phyloP scores from a whole-genome alignment of 2,797 vertebrate species.

The Danio tinwini region DNA sequence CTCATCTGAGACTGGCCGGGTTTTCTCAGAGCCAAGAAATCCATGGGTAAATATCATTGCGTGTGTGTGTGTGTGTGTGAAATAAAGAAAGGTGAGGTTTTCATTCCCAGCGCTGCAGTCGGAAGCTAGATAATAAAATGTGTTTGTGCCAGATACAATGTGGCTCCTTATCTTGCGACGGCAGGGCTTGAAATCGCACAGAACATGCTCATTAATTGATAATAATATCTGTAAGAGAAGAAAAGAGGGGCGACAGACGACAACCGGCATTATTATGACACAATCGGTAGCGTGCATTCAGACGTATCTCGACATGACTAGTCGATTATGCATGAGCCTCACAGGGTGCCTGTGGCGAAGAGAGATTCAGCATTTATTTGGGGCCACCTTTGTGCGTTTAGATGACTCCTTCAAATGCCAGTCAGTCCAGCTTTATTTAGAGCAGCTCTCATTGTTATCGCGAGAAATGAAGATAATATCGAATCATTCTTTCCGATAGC shows the following conservation, averaged over 20 bases:
- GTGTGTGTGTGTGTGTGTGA: conserved; percentile 39
- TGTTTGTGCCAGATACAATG: conserved; percentile 60
- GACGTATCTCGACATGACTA: conserved; percentile 17
- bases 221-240: conserved; percentile 53
- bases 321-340: conserved; percentile 30
- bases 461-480: background rate
- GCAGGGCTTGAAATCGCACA: conserved; percentile 50
- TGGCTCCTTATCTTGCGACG: conserved; percentile 57
- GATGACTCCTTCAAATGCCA: conserved; percentile 15
- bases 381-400: conserved; percentile 18
- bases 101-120: conserved; percentile 44
- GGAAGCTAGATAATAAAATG: conserved; percentile 57
- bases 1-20: conserved; percentile 26
- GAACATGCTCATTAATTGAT: conserved; percentile 57
- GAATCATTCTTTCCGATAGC: background rate
- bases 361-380: conserved; percentile 16
- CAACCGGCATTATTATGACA: conserved; percentile 44
- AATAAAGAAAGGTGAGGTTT: conserved; percentile 54
- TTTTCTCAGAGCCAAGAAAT: conserved; percentile 44
- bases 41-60: conserved; percentile 50
- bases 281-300: conserved; percentile 27
- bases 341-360: conserved; percentile 1
- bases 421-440: conserved; percentile 25
- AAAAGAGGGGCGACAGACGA: conserved; percentile 33
- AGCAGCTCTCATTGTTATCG: background rate